These are phyloP conservation scores for Pinna nobilis DNA, from an alignment of 1,140 invertebrate species.

Conservation along the genomic window DNA sequence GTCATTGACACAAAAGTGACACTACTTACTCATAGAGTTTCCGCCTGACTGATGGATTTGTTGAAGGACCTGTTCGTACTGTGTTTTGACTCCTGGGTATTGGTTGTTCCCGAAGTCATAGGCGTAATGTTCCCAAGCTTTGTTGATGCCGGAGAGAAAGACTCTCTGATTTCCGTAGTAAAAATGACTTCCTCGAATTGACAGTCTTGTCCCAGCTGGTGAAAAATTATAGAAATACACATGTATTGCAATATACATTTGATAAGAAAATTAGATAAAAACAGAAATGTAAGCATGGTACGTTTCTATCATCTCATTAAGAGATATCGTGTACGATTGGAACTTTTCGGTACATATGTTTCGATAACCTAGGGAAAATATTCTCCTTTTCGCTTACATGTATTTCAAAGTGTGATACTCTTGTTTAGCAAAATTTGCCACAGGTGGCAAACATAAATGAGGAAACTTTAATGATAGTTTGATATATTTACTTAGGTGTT, in stretches of 20 bases:
- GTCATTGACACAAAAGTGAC: neutral
- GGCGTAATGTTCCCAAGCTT: conserved; percentile 72
- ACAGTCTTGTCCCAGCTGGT: conserved; percentile 6
- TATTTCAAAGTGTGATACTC: no score
- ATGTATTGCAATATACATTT: neutral
- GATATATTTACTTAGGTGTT: no score
- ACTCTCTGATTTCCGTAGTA: conserved; percentile 67
- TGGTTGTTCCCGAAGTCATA: conserved; percentile 65
- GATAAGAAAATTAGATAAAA: neutral
- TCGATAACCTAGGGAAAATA: no score
- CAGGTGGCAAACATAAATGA: no score
- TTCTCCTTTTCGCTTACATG: no score
- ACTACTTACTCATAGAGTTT: conserved; percentile 73
- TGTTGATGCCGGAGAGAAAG: conserved; percentile 74
- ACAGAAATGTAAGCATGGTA: neutral
- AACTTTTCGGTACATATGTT: no score
- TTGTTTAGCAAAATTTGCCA: no score
- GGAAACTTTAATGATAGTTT: no score
- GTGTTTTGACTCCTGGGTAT: conserved; percentile 56
- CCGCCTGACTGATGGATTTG: conserved; percentile 71
- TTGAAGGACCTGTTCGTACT: conserved; percentile 67
- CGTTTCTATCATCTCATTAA: no score
- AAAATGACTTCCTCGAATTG: conserved; percentile 49
- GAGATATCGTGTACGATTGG: no score
- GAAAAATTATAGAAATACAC: neutral